Base-by-base conservation (phyloP, 2,113 vertebrate genomes). In the Cyanistes caeruleus region DNA sequence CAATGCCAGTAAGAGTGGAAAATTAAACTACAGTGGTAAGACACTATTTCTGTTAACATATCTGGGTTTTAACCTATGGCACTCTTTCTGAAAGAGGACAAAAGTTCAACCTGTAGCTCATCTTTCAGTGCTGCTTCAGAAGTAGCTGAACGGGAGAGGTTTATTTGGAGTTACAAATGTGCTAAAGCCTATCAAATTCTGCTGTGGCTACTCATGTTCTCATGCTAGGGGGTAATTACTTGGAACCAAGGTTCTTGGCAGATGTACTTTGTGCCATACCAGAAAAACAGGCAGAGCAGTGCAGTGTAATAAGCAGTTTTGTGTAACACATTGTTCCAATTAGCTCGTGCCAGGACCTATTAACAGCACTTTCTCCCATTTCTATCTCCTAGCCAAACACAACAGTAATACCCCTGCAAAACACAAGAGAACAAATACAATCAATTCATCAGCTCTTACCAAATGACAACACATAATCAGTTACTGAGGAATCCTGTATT, bases 361-460 rank as follows among this genome's bases (percentile, higher is more conserved):
- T 93, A 95, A 64, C 74, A 87, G 90, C 56, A 59, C 59, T 78
- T 90, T 89, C 48, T 75, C 73, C 68, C 44, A 19, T 90, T 84
- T 89, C 95, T 80, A 73, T 85, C 65, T 93, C 80, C 30, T 12
- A 63, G 80, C 79, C 79, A 96, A 96, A 92, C 22, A 41, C 33
- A 87, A 72, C 15, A 78, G 15, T 59, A 84, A 59, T 75, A 69
- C 25, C 30, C 16, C 30, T 77, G 79, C 59, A 85, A 92, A 95
- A 81, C 48, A 75, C 76, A 49, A 51, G 80, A 75, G 58, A 87
- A 74, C 51, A 72, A 64, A 86, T 90, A 37, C 13, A 65, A 28
- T 88, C 53, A 86, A 28, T 78, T 49, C 52, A 64, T 82, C 52
- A 48, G 24, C 39, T 78, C n/a, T 63, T 68, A 78, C 48, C 69